phyloP scores from a whole-genome alignment of 2,888 invertebrate species.

The Lacanobia oleracea region DNA sequence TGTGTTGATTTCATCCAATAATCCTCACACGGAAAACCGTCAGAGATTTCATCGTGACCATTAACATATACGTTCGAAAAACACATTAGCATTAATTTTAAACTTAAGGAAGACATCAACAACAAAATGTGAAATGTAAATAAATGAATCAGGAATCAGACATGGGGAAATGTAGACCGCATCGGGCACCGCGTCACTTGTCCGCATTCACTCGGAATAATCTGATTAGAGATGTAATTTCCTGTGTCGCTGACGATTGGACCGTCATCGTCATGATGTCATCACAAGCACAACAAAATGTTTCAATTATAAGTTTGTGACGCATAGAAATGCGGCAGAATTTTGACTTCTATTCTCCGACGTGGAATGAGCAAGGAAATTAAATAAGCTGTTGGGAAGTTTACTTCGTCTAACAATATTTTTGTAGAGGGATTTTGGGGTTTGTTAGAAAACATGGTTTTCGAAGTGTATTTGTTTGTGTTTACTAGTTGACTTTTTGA shows the following conservation, averaged over 20 bases:
- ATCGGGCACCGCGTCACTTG: conserved; percentile 73
- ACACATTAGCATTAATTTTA: conserved; percentile 39
- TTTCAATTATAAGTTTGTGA: conserved; percentile 68
- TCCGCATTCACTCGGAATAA: conserved; percentile 80
- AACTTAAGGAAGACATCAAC: conserved; percentile 60
- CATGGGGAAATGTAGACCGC: conserved; percentile 42
- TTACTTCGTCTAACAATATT: conserved; percentile 6
- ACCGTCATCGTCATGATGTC: conserved; percentile 68
- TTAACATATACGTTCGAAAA: conserved; percentile 40
- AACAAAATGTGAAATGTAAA: conserved; percentile 56
- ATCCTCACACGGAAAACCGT: conserved; percentile 19
- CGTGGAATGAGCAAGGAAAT: conserved; percentile 43
- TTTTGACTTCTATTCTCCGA: conserved; percentile 16
- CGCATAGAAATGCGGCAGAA: conserved; percentile 18
- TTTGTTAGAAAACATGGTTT: conserved; percentile 21
- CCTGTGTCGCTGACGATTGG: conserved; percentile 78
- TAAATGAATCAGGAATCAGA: conserved; percentile 54
- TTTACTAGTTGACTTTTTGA: conserved; percentile 1
- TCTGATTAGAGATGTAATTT: conserved; percentile 87
- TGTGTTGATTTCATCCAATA: conserved; percentile 5
- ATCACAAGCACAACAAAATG: conserved; percentile 63
- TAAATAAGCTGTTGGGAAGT: conserved; percentile 44
- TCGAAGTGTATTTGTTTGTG: conserved; percentile 14
- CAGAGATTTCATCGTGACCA: conserved; percentile 28
- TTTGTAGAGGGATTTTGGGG: conserved; percentile 7